Percentiles rank a stretch among this genome's conserved stretches.
phyloP scores from a whole-genome alignment of 2,797 vertebrate species.

The Pangasius larnaudii region DNA sequence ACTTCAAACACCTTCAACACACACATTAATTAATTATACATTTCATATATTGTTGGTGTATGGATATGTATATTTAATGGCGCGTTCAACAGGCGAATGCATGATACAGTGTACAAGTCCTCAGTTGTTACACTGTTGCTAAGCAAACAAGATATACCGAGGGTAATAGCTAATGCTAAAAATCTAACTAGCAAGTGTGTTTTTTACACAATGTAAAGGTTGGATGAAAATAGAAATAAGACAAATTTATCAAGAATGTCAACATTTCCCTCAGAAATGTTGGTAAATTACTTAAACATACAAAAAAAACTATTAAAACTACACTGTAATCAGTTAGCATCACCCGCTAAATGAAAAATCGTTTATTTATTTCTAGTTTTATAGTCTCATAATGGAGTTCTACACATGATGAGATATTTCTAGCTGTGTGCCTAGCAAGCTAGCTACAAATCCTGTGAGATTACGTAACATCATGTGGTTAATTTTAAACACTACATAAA shows the following conservation, averaged over 20 bases:
- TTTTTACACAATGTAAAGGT: not conserved
- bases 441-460: not conserved
- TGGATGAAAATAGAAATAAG: not conserved
- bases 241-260: not conserved
- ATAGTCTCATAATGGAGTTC: not conserved
- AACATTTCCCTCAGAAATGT: not conserved
- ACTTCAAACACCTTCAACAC: not conserved
- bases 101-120: not conserved
- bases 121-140: not conserved
- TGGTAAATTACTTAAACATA: not conserved
- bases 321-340: not conserved
- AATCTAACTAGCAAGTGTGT: too few relatives aligned
- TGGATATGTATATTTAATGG: not conserved
- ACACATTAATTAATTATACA: not conserved
- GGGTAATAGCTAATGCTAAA: not conserved
- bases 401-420: not conserved
- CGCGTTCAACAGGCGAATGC: not conserved
- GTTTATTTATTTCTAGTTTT: not conserved
- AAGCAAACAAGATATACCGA: too few relatives aligned
- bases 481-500: not conserved
- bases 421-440: not conserved
- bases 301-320: too few relatives aligned
- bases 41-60: too few relatives aligned
- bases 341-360: not conserved
- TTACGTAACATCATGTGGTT: not conserved